Evolutionary conservation across 2,888 invertebrate genomes (phyloP).

Genomic region (Hermodice carunculata): DNA sequence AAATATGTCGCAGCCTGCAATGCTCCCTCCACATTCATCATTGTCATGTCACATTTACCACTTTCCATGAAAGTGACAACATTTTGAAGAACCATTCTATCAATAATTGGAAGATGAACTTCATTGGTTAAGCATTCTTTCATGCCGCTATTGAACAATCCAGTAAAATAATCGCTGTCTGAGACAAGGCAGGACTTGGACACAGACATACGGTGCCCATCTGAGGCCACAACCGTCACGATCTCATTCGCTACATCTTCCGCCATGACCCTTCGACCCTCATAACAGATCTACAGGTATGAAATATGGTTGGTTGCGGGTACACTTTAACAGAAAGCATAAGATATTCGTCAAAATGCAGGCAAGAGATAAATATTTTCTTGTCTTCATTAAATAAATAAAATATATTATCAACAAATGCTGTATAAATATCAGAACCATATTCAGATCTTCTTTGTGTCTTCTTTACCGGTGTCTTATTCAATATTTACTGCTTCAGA

Average conservation of each 20-base stretch:
- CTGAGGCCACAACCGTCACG: neutral
- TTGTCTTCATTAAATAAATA: no score
- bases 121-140: neutral
- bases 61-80: neutral
- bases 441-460: no score
- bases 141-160: neutral
- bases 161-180: neutral
- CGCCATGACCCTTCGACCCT: neutral
- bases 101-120: neutral
- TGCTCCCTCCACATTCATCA: neutral
- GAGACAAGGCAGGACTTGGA: neutral
- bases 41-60: neutral
- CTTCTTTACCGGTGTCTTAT: no score
- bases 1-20: neutral
- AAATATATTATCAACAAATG: no score
- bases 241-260: neutral
- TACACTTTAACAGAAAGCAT: no score
- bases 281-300: no score
- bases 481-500: no score
- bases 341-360: no score
- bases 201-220: neutral
- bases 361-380: no score
- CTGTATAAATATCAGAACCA: no score
- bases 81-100: neutral
- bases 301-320: no score